Conservation (phyloP, 2,888 invertebrate genomes). For the Nomada flava region DNA sequence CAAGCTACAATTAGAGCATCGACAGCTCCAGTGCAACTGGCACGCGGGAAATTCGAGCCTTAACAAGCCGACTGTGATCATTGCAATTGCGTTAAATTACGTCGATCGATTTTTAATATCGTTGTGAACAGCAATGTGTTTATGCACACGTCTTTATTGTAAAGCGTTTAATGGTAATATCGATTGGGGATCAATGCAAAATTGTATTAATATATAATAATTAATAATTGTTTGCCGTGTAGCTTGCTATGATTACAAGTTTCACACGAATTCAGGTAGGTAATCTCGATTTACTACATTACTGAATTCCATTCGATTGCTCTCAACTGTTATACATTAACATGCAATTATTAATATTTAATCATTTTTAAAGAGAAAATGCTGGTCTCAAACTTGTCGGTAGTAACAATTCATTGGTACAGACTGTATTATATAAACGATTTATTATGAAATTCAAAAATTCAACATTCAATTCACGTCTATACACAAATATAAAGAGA, state of each 20-base stretch:
- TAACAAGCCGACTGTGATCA: constrained; percentile 5
- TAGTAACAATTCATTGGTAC: no score
- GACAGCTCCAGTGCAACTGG: neutral
- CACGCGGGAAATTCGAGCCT: constrained; percentile 4
- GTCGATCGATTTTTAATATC: constrained; percentile 15
- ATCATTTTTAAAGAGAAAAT: no score
- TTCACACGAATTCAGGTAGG: no score
- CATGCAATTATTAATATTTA: no score
- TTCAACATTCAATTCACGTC: no score
- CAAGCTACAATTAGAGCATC: constrained; percentile 22
- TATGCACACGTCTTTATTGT: neutral
- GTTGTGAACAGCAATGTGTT: neutral
- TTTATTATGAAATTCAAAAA: no score
- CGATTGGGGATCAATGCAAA: neutral
- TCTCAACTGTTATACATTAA: no score
- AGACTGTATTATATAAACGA: no score
- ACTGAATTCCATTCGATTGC: no score
- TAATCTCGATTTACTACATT: no score
- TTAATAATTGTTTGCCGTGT: neutral
- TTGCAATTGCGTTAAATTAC: neutral
- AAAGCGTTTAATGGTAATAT: constrained; percentile 17
- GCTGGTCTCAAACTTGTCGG: no score
- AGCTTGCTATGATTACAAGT: neutral
- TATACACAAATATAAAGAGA: no score
- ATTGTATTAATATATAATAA: neutral